Conservation (phyloP, 2,113 vertebrate species). For the Heptranchias perlo region DNA sequence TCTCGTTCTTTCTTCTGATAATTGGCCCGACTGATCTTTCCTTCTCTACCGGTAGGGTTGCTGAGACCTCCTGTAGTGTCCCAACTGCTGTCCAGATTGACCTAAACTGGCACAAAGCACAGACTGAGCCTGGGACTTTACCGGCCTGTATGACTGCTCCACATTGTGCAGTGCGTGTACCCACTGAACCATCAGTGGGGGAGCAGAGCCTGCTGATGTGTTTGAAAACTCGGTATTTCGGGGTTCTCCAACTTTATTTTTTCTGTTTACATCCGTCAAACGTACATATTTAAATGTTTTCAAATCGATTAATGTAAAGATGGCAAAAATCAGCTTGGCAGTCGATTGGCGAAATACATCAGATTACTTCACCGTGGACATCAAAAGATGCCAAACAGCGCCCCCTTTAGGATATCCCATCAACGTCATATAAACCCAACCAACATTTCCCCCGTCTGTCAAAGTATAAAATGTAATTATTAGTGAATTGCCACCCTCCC, state of each 20-base stretch:
- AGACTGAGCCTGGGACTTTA: not conserved
- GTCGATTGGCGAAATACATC: not conserved
- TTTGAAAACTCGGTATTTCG: not conserved
- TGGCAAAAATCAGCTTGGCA: not conserved
- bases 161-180: not conserved
- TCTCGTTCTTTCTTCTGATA: not conserved
- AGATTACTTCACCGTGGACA: not conserved
- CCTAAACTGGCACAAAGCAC: not conserved
- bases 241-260: not conserved
- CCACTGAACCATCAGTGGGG: not conserved
- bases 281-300: not conserved
- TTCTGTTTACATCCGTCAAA: not conserved
- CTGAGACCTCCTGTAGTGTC: not conserved
- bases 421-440: not conserved
- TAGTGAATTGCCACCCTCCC: not conserved
- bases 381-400: constrained; percentile 6
- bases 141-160: not conserved
- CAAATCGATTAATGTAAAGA: not conserved
- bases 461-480: constrained; percentile 18
- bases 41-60: not conserved
- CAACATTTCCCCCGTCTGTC: not conserved
- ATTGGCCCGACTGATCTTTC: too few relatives aligned
- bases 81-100: not conserved
- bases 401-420: not conserved
- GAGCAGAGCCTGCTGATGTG: not conserved